A percentile compares a stretch with the other conserved stretches of the same genome.
These are phyloP conservation scores for Aquatica leii DNA, from an alignment of 2,888 invertebrate genomes.

Conservation along the genomic window DNA sequence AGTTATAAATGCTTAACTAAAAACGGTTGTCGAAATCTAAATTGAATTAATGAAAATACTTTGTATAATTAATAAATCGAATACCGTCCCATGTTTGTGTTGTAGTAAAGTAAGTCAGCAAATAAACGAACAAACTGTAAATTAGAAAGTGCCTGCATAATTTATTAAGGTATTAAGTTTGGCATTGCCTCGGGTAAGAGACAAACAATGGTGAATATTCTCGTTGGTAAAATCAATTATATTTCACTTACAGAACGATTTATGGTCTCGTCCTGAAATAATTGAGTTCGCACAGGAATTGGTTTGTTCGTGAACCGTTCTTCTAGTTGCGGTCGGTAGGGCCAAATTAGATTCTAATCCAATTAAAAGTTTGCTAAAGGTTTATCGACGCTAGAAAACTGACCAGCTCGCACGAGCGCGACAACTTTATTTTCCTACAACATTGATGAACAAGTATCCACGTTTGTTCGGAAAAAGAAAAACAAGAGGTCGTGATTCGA, in stretches of 20 bases:
- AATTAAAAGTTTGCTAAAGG: slow-evolving; percentile 62
- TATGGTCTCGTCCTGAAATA: slow-evolving; percentile 41
- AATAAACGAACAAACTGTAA: slow-evolving; percentile 5
- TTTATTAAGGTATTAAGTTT: slow-evolving; percentile 11
- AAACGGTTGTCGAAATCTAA: too few species aligned
- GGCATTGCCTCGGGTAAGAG: not conserved
- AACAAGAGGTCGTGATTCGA: slow-evolving; percentile 42
- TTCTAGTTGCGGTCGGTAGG: slow-evolving; percentile 58
- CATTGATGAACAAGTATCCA: slow-evolving; percentile 54
- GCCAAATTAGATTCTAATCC: slow-evolving; percentile 63
- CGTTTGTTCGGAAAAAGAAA: slow-evolving; percentile 47
- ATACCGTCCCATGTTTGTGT: not conserved
- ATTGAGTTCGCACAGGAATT: slow-evolving; percentile 50
- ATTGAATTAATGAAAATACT: too few species aligned
- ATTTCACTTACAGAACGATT: slow-evolving; percentile 37
- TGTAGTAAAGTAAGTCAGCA: not conserved
- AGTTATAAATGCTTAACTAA: too few species aligned
- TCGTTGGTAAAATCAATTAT: slow-evolving; percentile 33
- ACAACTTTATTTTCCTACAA: slow-evolving; percentile 49
- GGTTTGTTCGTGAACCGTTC: slow-evolving; percentile 54
- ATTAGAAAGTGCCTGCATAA: slow-evolving; percentile 9
- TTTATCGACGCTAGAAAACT: slow-evolving; percentile 47
- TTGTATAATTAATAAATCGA: not conserved
- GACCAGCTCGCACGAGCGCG: slow-evolving; percentile 45
- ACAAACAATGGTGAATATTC: slow-evolving; percentile 18